A percentile compares a stretch with the other conserved stretches of the same genome.
phyloP scores from a whole-genome alignment of 2,888 invertebrate species.

The Labia minor region DNA sequence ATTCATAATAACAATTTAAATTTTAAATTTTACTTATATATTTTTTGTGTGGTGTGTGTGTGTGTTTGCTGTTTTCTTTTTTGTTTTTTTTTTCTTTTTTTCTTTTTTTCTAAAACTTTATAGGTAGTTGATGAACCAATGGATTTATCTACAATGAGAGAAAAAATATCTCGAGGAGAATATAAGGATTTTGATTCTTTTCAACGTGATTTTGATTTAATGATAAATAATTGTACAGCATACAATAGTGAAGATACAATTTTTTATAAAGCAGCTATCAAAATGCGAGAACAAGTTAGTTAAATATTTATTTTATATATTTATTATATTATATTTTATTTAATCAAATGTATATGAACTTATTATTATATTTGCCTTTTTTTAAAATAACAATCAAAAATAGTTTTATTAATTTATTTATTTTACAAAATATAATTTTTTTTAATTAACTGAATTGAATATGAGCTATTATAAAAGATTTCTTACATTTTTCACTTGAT shows the following conservation, averaged over 20 bases:
- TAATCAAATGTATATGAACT: neutral
- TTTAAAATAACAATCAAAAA: neutral
- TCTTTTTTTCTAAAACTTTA: neutral
- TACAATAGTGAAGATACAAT: constrained; percentile 94
- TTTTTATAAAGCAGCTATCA: constrained; percentile 80
- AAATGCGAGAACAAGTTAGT: constrained; percentile 65
- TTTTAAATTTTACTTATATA: neutral
- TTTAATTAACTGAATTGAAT: no score
- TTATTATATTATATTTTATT: neutral
- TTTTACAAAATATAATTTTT: neutral
- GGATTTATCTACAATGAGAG: constrained; percentile 80
- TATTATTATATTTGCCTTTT: neutral
- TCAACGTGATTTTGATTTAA: constrained; percentile 84
- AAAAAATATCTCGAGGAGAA: constrained; percentile 42
- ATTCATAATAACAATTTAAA: neutral
- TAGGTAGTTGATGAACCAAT: constrained; percentile 50
- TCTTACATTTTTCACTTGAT: no score
- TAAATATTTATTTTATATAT: neutral
- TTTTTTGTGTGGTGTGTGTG: neutral
- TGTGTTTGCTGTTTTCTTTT: neutral
- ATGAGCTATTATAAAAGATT: no score
- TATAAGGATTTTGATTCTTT: constrained; percentile 67
- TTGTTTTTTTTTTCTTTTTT: neutral
- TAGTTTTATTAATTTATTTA: neutral
- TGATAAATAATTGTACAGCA: constrained; percentile 88